phyloP scores from a whole-genome alignment of 2,888 invertebrate species.

The Choreutis nemorana region DNA sequence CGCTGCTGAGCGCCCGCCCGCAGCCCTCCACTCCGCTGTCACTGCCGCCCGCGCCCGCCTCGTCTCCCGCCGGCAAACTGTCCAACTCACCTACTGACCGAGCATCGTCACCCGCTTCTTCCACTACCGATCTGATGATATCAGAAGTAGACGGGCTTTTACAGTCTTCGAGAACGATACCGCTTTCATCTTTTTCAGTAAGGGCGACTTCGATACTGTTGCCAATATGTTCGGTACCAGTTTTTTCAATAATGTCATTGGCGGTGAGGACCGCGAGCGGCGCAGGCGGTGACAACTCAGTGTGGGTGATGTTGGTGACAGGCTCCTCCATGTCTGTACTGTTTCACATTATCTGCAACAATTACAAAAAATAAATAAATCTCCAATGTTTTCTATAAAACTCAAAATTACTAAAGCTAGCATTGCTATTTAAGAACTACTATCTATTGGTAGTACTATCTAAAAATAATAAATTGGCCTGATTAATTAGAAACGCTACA shows the following conservation, averaged over 20 bases:
- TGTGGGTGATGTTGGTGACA: conserved; percentile 23
- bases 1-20: conserved; percentile 74
- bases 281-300: conserved; percentile 18
- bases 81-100: conserved; percentile 48
- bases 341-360: conserved; percentile 59
- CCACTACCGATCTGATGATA: conserved; percentile 33
- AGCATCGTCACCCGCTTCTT: conserved; percentile 48
- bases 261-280: no score
- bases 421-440: no score
- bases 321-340: conserved; percentile 43
- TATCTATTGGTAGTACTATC: no score
- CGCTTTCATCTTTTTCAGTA: conserved; percentile 29
- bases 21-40: conserved; percentile 83
- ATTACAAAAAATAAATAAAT: no score
- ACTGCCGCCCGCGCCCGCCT: conserved; percentile 71
- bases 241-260: conserved; percentile 13
- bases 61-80: conserved; percentile 50
- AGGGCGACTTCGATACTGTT: conserved; percentile 18
- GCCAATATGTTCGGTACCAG: conserved; percentile 2
- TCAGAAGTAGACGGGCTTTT: conserved; percentile 24
- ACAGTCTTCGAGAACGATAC: conserved; percentile 24
- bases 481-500: no score
- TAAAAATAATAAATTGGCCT: no score
- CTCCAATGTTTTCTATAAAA: no score
- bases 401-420: no score